Evolutionary conservation across 2,797 vertebrate species (phyloP).

Genomic region (Meda fulgida): DNA sequence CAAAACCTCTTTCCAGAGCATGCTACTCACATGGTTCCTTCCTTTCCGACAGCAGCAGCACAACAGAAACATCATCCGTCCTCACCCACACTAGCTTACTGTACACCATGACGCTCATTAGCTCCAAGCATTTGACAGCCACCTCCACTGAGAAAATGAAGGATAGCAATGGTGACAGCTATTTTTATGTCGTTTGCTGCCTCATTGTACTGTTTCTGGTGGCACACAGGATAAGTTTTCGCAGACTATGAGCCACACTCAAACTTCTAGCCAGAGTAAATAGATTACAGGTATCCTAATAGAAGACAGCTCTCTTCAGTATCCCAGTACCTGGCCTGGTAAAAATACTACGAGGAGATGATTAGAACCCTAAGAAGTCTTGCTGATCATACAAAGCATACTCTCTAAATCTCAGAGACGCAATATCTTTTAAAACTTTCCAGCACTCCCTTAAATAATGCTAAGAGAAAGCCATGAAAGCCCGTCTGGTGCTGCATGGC

Average conservation of each 20-base stretch:
- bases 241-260: neutral
- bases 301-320: neutral
- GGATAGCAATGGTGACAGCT: slow-evolving; percentile 21
- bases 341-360: slow-evolving; percentile 21
- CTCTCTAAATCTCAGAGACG: neutral
- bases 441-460: neutral
- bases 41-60: neutral
- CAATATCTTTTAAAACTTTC: neutral
- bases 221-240: neutral
- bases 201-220: slow-evolving; percentile 6
- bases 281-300: neutral
- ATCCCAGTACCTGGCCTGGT: neutral
- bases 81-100: slow-evolving; percentile 28
- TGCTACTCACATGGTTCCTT: neutral
- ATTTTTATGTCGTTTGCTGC: slow-evolving; percentile 29
- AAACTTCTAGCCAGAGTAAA: neutral
- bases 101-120: slow-evolving; percentile 53
- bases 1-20: neutral
- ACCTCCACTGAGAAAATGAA: slow-evolving; percentile 32
- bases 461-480: neutral
- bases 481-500: neutral
- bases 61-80: neutral
- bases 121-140: slow-evolving; percentile 41
- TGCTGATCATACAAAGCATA: neutral
- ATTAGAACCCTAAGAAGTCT: neutral